A percentile compares a stretch with the other conserved stretches of the same genome.
phyloP scores from a whole-genome alignment of 2,888 invertebrate genomes.

The Dexiosoma caninum region DNA sequence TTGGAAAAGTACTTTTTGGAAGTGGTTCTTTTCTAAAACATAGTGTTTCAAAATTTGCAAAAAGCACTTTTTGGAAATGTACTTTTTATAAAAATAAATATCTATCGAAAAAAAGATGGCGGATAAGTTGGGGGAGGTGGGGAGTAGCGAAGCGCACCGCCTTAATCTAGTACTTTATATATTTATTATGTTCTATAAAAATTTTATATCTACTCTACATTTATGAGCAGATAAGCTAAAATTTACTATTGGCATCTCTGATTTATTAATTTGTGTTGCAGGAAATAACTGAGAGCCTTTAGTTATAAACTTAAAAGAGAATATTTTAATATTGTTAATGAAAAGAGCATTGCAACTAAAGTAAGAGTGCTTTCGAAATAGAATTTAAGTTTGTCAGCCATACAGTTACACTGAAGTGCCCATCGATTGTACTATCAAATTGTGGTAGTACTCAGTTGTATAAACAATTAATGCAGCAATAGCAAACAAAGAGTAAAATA shows the following conservation, averaged over 20 bases:
- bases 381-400: neutral
- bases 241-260: neutral
- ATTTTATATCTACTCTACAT: too few species aligned
- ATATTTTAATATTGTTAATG: neutral
- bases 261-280: neutral
- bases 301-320: neutral
- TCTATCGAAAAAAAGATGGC: too few species aligned
- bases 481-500: slow-evolving; percentile 24
- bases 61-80: too few species aligned
- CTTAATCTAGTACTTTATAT: too few species aligned
- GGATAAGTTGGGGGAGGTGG: too few species aligned
- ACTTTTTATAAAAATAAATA: too few species aligned
- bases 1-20: too few species aligned
- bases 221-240: too few species aligned
- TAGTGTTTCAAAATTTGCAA: too few species aligned
- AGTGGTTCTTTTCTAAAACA: too few species aligned
- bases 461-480: slow-evolving; percentile 15
- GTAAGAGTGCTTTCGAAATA: neutral
- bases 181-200: too few species aligned
- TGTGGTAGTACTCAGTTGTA: slow-evolving; percentile 46
- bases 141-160: too few species aligned
- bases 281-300: neutral
- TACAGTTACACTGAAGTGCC: slow-evolving; percentile 33
- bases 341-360: neutral
- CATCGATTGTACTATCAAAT: slow-evolving; percentile 43